Percentiles rank a stretch among this genome's conserved stretches.
Conservation (phyloP, 2,113 vertebrate species). For the Picathartes gymnocephalus region DNA sequence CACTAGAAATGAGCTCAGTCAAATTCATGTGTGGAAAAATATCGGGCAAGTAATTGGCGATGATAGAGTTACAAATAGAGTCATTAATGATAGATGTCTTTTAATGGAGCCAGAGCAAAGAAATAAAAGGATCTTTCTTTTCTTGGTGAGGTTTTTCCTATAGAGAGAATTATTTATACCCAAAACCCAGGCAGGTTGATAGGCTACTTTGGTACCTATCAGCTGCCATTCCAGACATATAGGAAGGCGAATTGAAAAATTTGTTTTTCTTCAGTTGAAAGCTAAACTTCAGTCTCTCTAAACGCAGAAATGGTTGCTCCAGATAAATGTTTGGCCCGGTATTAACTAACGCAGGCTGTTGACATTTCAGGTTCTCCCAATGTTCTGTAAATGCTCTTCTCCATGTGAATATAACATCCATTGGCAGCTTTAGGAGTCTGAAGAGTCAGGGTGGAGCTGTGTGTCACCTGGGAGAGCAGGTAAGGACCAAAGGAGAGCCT, state of each 20-base stretch:
- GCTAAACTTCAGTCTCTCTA: not conserved
- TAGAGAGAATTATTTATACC: not conserved
- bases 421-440: not conserved
- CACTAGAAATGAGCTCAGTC: not conserved
- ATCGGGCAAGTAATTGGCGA: not conserved
- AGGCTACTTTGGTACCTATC: not conserved
- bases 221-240: not conserved
- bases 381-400: not conserved
- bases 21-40: not conserved
- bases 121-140: not conserved
- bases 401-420: not conserved
- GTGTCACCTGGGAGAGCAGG: not conserved
- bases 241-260: not conserved
- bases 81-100: conserved; percentile 13
- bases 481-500: not conserved
- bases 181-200: not conserved
- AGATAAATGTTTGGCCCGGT: not conserved
- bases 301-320: not conserved
- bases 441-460: not conserved
- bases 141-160: not conserved
- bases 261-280: not conserved
- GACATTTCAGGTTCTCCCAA: not conserved
- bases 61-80: conserved; percentile 2
- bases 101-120: not conserved
- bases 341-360: not conserved